Conservation (phyloP, 2,797 vertebrate species). For the Jordanella pulchra region DNA sequence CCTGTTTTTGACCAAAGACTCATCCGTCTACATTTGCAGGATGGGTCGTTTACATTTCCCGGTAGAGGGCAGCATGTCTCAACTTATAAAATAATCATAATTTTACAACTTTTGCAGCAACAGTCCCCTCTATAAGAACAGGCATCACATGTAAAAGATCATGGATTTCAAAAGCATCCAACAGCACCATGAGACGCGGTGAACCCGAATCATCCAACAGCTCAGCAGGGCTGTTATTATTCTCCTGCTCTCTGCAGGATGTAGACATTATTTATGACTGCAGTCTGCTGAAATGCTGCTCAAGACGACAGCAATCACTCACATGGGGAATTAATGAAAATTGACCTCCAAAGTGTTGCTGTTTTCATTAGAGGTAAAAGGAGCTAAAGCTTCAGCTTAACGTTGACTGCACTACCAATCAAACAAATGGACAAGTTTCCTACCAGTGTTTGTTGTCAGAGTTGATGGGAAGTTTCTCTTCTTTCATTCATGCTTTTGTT, state of each 20-base stretch:
- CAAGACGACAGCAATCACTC: constrained; percentile 32
- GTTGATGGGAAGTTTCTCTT: background rate
- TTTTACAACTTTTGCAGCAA: background rate
- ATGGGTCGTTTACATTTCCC: background rate
- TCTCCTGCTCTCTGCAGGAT: background rate
- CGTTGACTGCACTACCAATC: constrained; percentile 30
- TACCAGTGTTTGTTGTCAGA: background rate
- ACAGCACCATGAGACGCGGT: background rate
- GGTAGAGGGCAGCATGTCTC: background rate
- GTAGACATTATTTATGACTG: constrained; percentile 27
- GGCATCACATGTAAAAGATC: background rate
- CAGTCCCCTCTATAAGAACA: background rate
- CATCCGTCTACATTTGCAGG: background rate
- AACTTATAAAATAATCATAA: background rate
- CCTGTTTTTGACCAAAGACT: background rate
- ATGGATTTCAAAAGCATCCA: background rate
- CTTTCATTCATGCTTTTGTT: constrained; percentile 2
- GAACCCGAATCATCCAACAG: background rate
- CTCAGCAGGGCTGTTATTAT: background rate
- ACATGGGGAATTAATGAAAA: constrained; percentile 35
- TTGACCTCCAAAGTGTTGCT: constrained; percentile 31
- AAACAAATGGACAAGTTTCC: constrained; percentile 36
- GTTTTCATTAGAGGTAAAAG: constrained; percentile 35
- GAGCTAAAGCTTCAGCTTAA: constrained; percentile 13
- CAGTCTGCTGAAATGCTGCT: constrained; percentile 36